phyloP scores from a whole-genome alignment of 2,888 invertebrate species.

The Parnassius apollo region DNA sequence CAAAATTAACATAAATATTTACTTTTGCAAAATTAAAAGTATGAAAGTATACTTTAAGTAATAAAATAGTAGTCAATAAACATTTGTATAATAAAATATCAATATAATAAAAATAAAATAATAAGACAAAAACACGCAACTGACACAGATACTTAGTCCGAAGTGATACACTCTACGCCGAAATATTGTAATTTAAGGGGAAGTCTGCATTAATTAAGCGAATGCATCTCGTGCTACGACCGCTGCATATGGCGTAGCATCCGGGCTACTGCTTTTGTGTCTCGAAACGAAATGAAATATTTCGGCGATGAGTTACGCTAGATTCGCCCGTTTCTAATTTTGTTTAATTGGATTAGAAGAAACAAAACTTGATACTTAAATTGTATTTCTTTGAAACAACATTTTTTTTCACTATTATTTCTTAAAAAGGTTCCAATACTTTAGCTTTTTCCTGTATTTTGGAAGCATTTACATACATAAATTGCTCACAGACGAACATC shows the following conservation, averaged over 20 bases:
- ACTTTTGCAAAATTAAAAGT: too few relatives aligned
- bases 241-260: conserved; percentile 9
- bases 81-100: too few relatives aligned
- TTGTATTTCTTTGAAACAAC: too few relatives aligned
- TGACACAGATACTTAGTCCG: background rate
- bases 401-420: too few relatives aligned
- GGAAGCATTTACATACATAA: too few relatives aligned
- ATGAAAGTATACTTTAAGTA: too few relatives aligned
- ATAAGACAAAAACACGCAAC: background rate
- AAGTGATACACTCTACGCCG: background rate
- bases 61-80: too few relatives aligned
- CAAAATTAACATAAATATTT: background rate
- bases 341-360: background rate
- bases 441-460: too few relatives aligned
- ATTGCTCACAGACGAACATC: too few relatives aligned
- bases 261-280: conserved; percentile 5
- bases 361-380: background rate
- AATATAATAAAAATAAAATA: too few relatives aligned
- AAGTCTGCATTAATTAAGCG: conserved; percentile 19
- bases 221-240: conserved; percentile 7
- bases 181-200: conserved; percentile 19
- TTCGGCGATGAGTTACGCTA: background rate
- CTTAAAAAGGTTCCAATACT: too few relatives aligned
- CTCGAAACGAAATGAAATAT: conserved; percentile 15
- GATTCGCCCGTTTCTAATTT: background rate